Conservation (phyloP, 2,113 vertebrate genomes). For the Passer domesticus region DNA sequence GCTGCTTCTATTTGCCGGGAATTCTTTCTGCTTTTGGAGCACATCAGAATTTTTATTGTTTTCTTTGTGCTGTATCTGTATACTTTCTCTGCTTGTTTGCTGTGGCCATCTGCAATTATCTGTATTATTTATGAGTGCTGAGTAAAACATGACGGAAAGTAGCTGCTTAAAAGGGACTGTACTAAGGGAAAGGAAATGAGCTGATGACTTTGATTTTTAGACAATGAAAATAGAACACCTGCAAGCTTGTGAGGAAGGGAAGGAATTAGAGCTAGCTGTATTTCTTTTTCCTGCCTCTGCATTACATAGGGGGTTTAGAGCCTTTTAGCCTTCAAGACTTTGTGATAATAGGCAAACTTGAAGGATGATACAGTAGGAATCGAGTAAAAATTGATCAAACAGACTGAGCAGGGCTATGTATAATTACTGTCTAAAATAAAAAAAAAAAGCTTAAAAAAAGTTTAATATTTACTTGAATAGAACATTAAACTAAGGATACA, state of each 20-base stretch:
- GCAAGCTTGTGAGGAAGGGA: neutral
- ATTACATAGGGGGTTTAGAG: neutral
- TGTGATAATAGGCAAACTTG: constrained; percentile 35
- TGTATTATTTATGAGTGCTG: constrained; percentile 46
- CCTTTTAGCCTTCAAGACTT: neutral
- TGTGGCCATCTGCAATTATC: neutral
- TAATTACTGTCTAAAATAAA: constrained; percentile 20
- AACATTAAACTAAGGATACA: constrained; percentile 1
- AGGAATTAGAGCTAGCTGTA: neutral
- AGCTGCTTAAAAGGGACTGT: constrained; percentile 32
- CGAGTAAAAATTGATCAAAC: constrained; percentile 33
- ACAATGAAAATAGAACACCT: constrained; percentile 43
- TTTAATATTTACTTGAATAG: constrained; percentile 38
- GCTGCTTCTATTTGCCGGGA: constrained; percentile 2
- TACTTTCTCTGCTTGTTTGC: constrained; percentile 23
- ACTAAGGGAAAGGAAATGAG: constrained; percentile 30
- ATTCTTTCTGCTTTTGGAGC: constrained; percentile 25
- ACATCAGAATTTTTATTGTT: constrained; percentile 6
- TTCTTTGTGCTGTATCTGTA: neutral
- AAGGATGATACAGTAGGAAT: neutral
- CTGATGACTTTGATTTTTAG: constrained; percentile 50
- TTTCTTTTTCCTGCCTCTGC: neutral
- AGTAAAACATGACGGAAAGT: constrained; percentile 7
- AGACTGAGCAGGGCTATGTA: neutral
- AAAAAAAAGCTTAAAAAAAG: neutral